These are phyloP conservation scores for Erebia palarica DNA, from an alignment of 2,888 invertebrate species.

Conservation along the genomic window DNA sequence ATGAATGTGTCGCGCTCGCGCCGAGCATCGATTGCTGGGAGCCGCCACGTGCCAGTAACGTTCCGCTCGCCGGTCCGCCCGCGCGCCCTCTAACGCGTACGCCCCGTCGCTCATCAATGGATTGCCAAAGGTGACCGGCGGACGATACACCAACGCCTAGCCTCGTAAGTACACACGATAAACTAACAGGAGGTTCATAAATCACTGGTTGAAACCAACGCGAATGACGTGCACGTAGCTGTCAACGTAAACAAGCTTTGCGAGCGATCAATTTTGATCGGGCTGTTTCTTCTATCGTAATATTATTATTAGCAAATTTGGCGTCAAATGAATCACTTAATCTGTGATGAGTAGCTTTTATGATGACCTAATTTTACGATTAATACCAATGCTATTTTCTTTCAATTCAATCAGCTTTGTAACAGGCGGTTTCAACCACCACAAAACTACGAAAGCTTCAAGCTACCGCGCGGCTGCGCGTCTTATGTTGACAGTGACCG, in stretches of 20 bases:
- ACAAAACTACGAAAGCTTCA: neutral
- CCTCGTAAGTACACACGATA: slow-evolving; percentile 41
- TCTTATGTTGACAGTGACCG: neutral
- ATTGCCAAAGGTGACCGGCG: slow-evolving; percentile 71
- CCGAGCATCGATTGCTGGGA: slow-evolving; percentile 77
- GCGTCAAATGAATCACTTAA: neutral
- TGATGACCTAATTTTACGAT: neutral
- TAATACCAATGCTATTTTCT: neutral
- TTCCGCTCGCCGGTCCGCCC: slow-evolving; percentile 66
- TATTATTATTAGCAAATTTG: neutral
- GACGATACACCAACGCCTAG: slow-evolving; percentile 42
- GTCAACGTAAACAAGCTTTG: slow-evolving; percentile 4
- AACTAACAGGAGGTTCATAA: neutral
- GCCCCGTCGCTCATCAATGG: slow-evolving; percentile 67
- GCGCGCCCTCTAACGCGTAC: slow-evolving; percentile 54
- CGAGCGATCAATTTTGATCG: slow-evolving; percentile 1
- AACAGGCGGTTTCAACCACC: neutral
- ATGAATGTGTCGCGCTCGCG: slow-evolving; percentile 78
- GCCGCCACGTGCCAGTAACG: slow-evolving; percentile 64
- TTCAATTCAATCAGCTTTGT: neutral
- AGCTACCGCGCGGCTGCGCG: slow-evolving; percentile 12
- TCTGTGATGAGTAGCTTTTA: neutral
- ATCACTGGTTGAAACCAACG: neutral
- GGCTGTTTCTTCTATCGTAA: neutral
- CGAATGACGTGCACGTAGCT: neutral